Conservation (phyloP, 2,888 invertebrate genomes). For the Cantharis rufa region DNA sequence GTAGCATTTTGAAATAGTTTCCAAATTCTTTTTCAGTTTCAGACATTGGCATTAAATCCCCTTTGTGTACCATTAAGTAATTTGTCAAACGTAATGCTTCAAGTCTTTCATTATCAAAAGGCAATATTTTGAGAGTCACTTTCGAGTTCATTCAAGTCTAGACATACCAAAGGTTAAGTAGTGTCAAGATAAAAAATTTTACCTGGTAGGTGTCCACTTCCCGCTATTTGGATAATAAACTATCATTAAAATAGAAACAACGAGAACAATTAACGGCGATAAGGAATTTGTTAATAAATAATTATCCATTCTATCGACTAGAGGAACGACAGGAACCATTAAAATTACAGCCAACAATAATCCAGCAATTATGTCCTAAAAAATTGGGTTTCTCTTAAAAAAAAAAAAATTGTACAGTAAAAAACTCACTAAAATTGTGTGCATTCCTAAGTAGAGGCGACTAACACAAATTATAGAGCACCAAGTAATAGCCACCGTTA, state of each 20-base stretch:
- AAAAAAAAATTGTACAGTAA: neutral
- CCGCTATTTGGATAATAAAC: slow-evolving; percentile 81
- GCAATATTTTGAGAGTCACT: neutral
- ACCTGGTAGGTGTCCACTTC: slow-evolving; percentile 90
- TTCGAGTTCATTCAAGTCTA: neutral
- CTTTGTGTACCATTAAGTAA: no score
- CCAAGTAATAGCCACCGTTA: slow-evolving; percentile 66
- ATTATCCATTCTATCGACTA: slow-evolving; percentile 75
- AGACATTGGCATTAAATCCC: no score
- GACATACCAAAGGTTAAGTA: neutral
- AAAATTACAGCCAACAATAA: slow-evolving; percentile 68
- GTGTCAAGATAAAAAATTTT: slow-evolving; percentile 31
- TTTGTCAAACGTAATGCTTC: no score
- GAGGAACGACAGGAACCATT: slow-evolving; percentile 73
- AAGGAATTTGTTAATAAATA: slow-evolving; percentile 69
- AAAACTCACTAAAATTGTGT: slow-evolving; percentile 77
- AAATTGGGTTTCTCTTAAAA: slow-evolving; percentile 36
- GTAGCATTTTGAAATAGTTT: no score
- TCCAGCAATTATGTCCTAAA: slow-evolving; percentile 83
- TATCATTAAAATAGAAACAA: slow-evolving; percentile 69
- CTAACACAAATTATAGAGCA: slow-evolving; percentile 82
- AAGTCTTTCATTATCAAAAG: neutral
- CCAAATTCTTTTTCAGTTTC: no score
- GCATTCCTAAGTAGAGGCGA: slow-evolving; percentile 91
- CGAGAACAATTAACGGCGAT: slow-evolving; percentile 67